These are phyloP conservation scores for Drosophila busckii DNA, from an alignment of 1,140 invertebrate species.

Conservation along the genomic window DNA sequence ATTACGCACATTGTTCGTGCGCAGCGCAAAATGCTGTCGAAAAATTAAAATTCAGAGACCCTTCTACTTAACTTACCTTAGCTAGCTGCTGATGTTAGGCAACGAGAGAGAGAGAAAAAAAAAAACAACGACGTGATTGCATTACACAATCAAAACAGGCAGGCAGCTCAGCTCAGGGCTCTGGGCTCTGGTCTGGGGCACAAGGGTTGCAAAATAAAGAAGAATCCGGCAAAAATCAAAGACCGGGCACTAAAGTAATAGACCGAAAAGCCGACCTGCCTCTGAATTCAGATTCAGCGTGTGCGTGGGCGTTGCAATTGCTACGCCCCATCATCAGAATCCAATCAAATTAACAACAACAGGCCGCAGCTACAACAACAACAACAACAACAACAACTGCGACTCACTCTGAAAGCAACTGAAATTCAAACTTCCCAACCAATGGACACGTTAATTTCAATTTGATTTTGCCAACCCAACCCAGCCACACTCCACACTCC, in stretches of 20 bases:
- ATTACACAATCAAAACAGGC: constrained; percentile 76
- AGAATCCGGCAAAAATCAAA: constrained; percentile 59
- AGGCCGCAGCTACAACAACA: constrained; percentile 51
- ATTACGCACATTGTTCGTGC: constrained; percentile 78
- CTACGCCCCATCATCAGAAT: constrained; percentile 78
- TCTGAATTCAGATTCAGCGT: constrained; percentile 31
- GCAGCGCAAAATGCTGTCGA: constrained; percentile 73
- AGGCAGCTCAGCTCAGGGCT: constrained; percentile 24
- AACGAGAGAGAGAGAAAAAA: constrained; percentile 2
- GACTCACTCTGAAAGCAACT: too few relatives aligned
- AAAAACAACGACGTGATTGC: constrained; percentile 78
- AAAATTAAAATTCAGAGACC: constrained; percentile 77
- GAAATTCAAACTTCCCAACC: constrained; percentile 32
- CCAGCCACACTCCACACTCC: not conserved
- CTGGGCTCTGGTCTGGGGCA: constrained; percentile 8
- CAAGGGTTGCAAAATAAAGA: too few relatives aligned
- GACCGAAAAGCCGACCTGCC: constrained; percentile 50
- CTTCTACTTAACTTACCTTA: constrained; percentile 74
- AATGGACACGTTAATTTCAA: constrained; percentile 76
- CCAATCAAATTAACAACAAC: constrained; percentile 79
- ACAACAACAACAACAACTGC: constrained; percentile 17
- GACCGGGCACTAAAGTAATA: constrained; percentile 56
- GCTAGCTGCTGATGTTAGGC: constrained; percentile 32
- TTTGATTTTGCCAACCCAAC: constrained; percentile 61
- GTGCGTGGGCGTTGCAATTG: constrained; percentile 73